Percentiles rank a stretch among this genome's conserved stretches.
phyloP scores from a whole-genome alignment of 2,797 vertebrate species.

The Bovichtus diacanthus region DNA sequence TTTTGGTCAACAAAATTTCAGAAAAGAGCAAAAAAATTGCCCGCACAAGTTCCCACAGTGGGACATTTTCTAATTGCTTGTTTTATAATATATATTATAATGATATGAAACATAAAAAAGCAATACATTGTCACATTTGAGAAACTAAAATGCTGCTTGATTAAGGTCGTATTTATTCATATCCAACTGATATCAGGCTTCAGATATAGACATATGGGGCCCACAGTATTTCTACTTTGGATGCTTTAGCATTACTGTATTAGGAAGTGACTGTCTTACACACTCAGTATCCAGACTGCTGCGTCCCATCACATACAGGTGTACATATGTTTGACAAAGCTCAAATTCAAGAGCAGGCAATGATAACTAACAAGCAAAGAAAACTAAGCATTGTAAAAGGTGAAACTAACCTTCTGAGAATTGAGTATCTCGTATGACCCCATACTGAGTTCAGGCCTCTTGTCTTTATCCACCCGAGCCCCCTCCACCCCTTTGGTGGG shows the following conservation, averaged over 20 bases:
- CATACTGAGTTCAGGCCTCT: slow-evolving; percentile 81
- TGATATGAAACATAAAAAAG: not conserved
- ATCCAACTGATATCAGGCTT: not conserved
- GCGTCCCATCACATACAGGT: not conserved
- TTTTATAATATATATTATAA: no score
- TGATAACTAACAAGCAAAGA: accelerated
- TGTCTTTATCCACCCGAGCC: slow-evolving; percentile 73
- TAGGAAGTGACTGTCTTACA: not conserved
- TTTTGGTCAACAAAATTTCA: not conserved
- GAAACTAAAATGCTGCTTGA: not conserved
- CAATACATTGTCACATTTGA: not conserved
- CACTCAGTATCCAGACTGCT: not conserved
- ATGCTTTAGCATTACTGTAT: not conserved
- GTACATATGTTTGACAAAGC: not conserved
- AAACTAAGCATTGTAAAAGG: not conserved
- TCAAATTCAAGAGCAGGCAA: accelerated
- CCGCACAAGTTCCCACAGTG: not conserved
- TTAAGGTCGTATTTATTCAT: not conserved
- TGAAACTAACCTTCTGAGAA: slow-evolving; percentile 67
- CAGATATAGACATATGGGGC: not conserved
- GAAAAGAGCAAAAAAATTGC: not conserved
- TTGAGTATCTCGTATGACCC: slow-evolving; percentile 85
- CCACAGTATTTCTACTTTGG: not conserved
- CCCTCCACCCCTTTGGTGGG: slow-evolving; percentile 79
- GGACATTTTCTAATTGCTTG: not conserved